Base-by-base conservation (phyloP, 1,140 invertebrate species). In the Cardiocondyla obscurior region DNA sequence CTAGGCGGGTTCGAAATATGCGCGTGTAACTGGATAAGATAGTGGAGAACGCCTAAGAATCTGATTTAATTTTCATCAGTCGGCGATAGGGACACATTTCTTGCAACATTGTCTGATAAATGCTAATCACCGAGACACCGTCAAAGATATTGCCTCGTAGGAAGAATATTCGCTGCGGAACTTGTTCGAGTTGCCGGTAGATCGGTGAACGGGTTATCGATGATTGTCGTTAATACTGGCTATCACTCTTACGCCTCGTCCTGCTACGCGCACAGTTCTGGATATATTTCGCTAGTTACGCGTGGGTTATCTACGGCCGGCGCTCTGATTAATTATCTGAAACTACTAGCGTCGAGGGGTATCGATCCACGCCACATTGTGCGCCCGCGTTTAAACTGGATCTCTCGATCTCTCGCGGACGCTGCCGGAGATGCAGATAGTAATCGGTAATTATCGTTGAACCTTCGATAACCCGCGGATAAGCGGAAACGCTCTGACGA, bases 21-120 rank as follows among this genome's bases (percentile, higher is more conserved):
- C 57, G 16, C 46, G 28, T 49, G 46, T 53, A 51, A 79, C 46
- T 51, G 77, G 73, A 88, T 87, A 85, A 87, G 82, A 82, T 85
- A 87, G 30, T 30, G 16, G 19, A 46, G 19, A 33, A 72, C 39
- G 22, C 6, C 58, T 30, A 39, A 10, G 39, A 81, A 62, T 76
- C 44, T 42, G 77, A 85, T 85, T 85, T 77, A 65, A 85, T 87
- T 88, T 88, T 87, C 73, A 46, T 0, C 28, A 22, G 3, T 4
- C 6, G 2, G 1, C 44, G 30, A 65, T 51, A 44, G 8, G 14
- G 8, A 16, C 39, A 60, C 57, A 39, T n/a, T 8, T 87, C 36
- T 85, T 53, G 19, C 77, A 74, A 85, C 82, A 87, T 87, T 88
- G 87, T 87, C 72, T 73, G 49, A 42, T 44, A 46, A 72, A 88